Evolutionary conservation across 1,140 invertebrate genomes (phyloP).

Genomic region (Apis mellifera): Amel_HAv3.1 CM009941.2:12660001-12660500

Average conservation of each 20-base stretch:
- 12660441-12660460: background rate
- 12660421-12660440: conserved; percentile 7
- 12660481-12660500: background rate
- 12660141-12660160: conserved; percentile 31
- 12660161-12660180: background rate
- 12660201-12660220: background rate
- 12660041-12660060: conserved; percentile 46
- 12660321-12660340: conserved; percentile 18
- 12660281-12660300: conserved; percentile 76
- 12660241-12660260: conserved; percentile 63
- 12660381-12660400: background rate
- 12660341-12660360: conserved; percentile 11
- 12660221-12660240: conserved; percentile 20
- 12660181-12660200: background rate
- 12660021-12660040: conserved; percentile 45
- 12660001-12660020: conserved; percentile 49
- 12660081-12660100: conserved; percentile 2
- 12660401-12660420: no score
- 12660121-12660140: conserved; percentile 55
- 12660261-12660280: conserved; percentile 68
- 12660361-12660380: background rate
- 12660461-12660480: no score
- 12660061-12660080: conserved; percentile 39
- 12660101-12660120: conserved; percentile 1
- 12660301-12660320: conserved; percentile 62